A percentile compares a stretch with the other conserved stretches of the same genome.
Evolutionary conservation across 1,140 invertebrate species (phyloP).

Genomic region (Venturia canescens): DNA sequence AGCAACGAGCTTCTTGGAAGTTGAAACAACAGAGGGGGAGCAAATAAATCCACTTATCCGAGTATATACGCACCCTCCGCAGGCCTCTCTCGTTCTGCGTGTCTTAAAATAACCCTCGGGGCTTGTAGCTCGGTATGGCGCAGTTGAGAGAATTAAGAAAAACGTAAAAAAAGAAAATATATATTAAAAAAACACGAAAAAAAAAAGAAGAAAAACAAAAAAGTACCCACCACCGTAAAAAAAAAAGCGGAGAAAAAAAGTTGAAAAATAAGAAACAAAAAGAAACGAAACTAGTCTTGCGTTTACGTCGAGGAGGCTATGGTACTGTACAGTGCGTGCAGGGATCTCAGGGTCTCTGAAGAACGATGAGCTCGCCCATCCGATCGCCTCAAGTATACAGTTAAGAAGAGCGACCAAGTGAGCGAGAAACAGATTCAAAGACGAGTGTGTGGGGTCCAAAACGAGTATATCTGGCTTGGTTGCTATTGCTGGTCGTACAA

Average conservation of each 20-base stretch:
- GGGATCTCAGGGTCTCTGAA: slow-evolving; percentile 5
- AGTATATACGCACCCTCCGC: slow-evolving; percentile 24
- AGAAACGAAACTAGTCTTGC: slow-evolving; percentile 30
- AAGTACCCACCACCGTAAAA: no score
- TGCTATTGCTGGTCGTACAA: slow-evolving; percentile 2
- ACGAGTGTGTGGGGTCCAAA: slow-evolving; percentile 32
- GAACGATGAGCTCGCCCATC: slow-evolving; percentile 31
- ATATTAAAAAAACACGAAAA: background rate
- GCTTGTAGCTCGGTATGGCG: background rate
- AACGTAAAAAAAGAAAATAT: no score
- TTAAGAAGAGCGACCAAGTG: background rate
- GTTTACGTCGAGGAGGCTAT: background rate
- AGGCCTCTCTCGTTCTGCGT: slow-evolving; percentile 9
- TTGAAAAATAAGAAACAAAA: background rate
- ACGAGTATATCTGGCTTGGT: slow-evolving; percentile 35
- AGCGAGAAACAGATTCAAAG: background rate
- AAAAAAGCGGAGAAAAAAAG: background rate
- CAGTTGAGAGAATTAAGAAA: slow-evolving; percentile 11
- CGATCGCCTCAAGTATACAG: background rate
- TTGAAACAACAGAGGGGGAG: slow-evolving; percentile 23
- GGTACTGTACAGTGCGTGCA: background rate
- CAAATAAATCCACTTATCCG: slow-evolving; percentile 45
- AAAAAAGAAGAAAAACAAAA: background rate
- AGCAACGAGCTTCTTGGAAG: slow-evolving; percentile 26
- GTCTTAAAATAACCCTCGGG: slow-evolving; percentile 33